These are phyloP conservation scores for Leucoptera coffeella DNA, from an alignment of 2,888 invertebrate species.

Conservation along the genomic window DNA sequence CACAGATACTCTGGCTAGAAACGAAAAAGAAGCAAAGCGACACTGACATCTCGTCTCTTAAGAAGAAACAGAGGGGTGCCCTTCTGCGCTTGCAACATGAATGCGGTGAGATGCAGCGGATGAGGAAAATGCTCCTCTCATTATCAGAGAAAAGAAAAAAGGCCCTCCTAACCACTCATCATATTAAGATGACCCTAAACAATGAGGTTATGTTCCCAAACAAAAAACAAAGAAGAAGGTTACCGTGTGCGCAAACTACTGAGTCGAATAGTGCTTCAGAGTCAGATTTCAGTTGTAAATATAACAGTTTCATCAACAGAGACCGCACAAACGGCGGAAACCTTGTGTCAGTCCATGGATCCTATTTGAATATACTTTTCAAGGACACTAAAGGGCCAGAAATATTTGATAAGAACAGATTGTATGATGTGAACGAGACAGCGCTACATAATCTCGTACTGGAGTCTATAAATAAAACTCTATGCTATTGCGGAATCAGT, in stretches of 20 bases:
- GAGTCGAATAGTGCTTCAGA: too few relatives aligned
- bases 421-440: slow-evolving; percentile 40
- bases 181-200: too few relatives aligned
- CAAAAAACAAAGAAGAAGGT: too few relatives aligned
- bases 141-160: slow-evolving; percentile 35
- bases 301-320: neutral
- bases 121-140: slow-evolving; percentile 34
- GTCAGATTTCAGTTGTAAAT: neutral
- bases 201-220: too few relatives aligned
- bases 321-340: slow-evolving; percentile 10
- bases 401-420: slow-evolving; percentile 33
- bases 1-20: slow-evolving; percentile 41
- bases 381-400: slow-evolving; percentile 27
- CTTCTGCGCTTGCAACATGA: slow-evolving; percentile 60
- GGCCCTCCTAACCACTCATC: slow-evolving; percentile 38
- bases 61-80: slow-evolving; percentile 62
- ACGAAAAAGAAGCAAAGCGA: slow-evolving; percentile 41
- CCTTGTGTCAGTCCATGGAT: slow-evolving; percentile 31
- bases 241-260: too few relatives aligned
- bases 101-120: slow-evolving; percentile 61
- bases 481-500: too few relatives aligned
- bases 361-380: slow-evolving; percentile 37
- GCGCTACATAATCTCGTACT: slow-evolving; percentile 14
- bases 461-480: too few relatives aligned
- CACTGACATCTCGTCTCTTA: slow-evolving; percentile 44